A percentile compares a stretch with the other conserved stretches of the same genome.
These are phyloP conservation scores for Chaitophorus viminalis DNA, from an alignment of 2,888 invertebrate genomes.

Conservation along the genomic window DNA sequence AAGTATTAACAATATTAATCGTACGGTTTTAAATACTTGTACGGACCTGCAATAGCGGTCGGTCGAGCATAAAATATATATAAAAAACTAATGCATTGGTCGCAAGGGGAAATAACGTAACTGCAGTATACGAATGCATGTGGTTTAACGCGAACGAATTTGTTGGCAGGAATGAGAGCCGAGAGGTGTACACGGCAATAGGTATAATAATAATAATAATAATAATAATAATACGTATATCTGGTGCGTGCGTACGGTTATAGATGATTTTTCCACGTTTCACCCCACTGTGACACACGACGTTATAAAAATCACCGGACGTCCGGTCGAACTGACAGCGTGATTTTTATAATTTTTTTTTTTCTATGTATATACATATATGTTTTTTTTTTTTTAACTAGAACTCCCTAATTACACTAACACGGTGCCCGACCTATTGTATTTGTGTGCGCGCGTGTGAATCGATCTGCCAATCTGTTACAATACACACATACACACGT, in stretches of 20 bases:
- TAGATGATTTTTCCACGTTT: conserved; percentile 39
- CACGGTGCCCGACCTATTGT: background rate
- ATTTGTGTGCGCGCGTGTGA: background rate
- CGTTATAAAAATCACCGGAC: conserved; percentile 50
- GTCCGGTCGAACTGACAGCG: conserved; percentile 28
- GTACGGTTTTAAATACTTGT: no score
- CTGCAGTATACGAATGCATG: no score
- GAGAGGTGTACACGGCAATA: no score
- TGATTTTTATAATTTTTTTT: conserved; percentile 5
- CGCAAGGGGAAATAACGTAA: no score
- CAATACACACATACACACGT: background rate
- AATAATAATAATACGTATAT: no score
- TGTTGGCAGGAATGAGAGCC: no score
- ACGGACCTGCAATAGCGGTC: no score
- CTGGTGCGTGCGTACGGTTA: background rate
- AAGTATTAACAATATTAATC: no score
- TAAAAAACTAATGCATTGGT: no score
- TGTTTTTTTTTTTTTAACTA: conserved; percentile 7
- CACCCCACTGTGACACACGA: conserved; percentile 1
- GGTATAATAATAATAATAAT: no score
- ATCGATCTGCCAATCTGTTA: conserved; percentile 28
- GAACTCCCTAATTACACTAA: conserved; percentile 36
- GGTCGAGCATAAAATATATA: no score
- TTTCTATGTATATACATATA: background rate
- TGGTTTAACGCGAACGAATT: no score